Evolutionary conservation across 1,140 invertebrate species (phyloP), one percentile per base, ranked within the genome.

Genomic region (Teleopsis dalmanni): DNA sequence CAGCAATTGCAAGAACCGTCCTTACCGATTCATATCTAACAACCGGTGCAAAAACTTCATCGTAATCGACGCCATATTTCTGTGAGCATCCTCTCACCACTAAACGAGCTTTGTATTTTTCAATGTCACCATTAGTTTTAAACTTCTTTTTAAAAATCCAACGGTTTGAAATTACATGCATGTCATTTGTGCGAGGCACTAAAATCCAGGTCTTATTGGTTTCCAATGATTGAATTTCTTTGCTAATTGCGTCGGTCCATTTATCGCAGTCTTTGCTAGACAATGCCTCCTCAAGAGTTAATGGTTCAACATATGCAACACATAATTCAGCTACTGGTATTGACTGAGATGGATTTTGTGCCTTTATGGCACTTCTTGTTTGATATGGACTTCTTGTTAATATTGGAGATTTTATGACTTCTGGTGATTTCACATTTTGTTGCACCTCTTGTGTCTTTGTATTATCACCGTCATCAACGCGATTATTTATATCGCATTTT

Each of bases 41-140:
- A 5, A 34, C 27, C 9, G 43, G 44, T 11, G 45, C 36, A 29
- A 27, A 52, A 1, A 25, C 48, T 36, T 47, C 36, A 23, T 47
- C 29, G 13, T 51, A 51, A n/a, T 52, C 41, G n/a, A 42, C 13
- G 11, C 38, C 44, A 18, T 41, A 10, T 23, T 36, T 42, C 19
- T 52, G 50, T 6, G 22, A 27, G 25, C 35, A 52, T 23, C 43
- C 43, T 34, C 41, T 51, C 3, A 33, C 23, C 4, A 51, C 48
- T 7, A 73, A 56, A 33, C 72, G 42, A 27, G 73, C 72, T 54
- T 71, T 75, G n/a, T 29, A 40, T 23, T 18, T 23, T 11, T 25
- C 31, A n/a, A 36, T 25, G n/a, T 9, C 27, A 25, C 34, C 33
- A 26, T 47, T 16, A 18, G 34, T 23, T 18, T 47, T 69, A 23